Evolutionary conservation across 1,140 invertebrate species (phyloP).

Genomic region (Triops longicaudatus): DNA sequence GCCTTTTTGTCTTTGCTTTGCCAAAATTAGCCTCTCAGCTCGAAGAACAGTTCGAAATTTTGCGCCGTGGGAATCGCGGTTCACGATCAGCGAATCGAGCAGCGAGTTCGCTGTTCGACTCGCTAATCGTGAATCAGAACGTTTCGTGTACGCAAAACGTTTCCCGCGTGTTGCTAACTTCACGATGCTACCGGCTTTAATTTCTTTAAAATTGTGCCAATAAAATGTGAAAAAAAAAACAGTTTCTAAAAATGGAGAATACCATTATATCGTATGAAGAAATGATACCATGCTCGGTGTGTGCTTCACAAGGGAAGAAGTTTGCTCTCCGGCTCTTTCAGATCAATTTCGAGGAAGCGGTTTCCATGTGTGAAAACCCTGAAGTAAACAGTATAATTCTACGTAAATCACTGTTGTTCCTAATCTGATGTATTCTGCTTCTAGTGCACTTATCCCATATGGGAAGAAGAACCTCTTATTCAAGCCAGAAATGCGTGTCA

Average conservation of each 20-base stretch:
- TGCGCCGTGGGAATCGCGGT: neutral
- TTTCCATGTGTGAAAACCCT: neutral
- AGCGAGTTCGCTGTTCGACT: neutral
- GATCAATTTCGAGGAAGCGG: neutral
- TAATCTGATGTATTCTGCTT: neutral
- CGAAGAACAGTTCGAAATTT: no score
- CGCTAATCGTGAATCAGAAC: no score
- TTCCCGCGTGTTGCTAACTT: neutral
- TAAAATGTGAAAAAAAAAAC: conserved; percentile 1
- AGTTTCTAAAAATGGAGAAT: neutral
- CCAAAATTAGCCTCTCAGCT: no score
- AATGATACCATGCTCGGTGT: neutral
- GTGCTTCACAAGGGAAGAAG: neutral
- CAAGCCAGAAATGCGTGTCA: neutral
- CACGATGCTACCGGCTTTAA: neutral
- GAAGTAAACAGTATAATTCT: neutral
- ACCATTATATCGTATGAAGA: neutral
- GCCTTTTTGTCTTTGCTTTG: no score
- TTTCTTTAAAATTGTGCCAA: neutral
- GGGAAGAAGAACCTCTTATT: neutral
- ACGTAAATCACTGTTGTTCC: neutral
- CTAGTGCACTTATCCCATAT: neutral
- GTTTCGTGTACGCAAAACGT: neutral
- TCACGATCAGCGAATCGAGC: neutral
- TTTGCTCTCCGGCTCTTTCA: neutral